These are phyloP conservation scores for Phalloptychus januarius DNA, from an alignment of 2,797 vertebrate species.

Conservation along the genomic window DNA sequence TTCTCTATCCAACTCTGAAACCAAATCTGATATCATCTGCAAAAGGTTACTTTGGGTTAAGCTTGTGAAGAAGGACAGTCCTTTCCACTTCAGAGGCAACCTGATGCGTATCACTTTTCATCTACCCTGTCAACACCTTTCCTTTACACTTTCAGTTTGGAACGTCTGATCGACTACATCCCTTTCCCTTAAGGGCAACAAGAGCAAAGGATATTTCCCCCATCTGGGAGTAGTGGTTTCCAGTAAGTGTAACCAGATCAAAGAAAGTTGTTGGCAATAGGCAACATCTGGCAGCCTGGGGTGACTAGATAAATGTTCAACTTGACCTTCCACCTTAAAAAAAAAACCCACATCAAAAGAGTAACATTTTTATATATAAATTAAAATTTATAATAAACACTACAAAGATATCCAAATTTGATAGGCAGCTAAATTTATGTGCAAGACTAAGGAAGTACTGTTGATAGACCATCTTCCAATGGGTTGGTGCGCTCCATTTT, in stretches of 20 bases:
- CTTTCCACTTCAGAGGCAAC: neutral
- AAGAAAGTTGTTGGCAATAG: constrained; percentile 11
- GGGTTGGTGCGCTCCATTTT: neutral
- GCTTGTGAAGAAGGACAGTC: neutral
- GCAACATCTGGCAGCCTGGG: constrained; percentile 36
- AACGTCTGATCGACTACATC: constrained; percentile 11
- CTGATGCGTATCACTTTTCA: neutral
- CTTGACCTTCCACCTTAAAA: constrained; percentile 25
- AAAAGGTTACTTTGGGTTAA: constrained; percentile 8
- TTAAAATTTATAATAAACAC: neutral
- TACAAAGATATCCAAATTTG: neutral
- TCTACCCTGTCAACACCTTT: neutral
- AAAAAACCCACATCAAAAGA: constrained; percentile 14
- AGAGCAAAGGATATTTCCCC: neutral
- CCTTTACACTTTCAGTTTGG: constrained; percentile 2
- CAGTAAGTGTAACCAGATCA: constrained; percentile 2
- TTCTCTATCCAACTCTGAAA: neutral
- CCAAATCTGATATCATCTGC: constrained; percentile 1
- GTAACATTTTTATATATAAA: neutral
- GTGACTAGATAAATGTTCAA: constrained; percentile 28
- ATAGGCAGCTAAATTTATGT: neutral
- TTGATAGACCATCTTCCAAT: neutral
- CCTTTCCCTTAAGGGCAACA: neutral
- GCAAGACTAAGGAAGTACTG: neutral
- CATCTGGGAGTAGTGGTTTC: neutral